These are phyloP conservation scores for Solenopsis invicta DNA, from an alignment of 1,140 invertebrate species.

Conservation along the genomic window DNA sequence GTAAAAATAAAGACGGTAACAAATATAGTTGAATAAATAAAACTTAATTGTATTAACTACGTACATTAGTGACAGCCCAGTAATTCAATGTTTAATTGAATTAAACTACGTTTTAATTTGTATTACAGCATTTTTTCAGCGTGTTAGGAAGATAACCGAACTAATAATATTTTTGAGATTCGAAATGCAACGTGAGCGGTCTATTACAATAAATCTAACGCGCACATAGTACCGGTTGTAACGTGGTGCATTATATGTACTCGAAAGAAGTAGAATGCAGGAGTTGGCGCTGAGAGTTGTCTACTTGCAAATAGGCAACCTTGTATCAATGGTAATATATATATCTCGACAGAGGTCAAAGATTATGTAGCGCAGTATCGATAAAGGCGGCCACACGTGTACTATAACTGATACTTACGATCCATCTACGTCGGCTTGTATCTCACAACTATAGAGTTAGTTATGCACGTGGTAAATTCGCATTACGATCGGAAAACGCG, in stretches of 20 bases:
- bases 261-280: constrained; percentile 36
- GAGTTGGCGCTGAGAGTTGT: constrained; percentile 40
- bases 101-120: too few relatives aligned
- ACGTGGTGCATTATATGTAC: neutral
- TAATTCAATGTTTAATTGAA: too few relatives aligned
- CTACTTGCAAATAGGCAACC: constrained; percentile 35
- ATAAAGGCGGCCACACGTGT: constrained; percentile 39
- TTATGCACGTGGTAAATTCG: neutral
- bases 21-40: too few relatives aligned
- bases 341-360: constrained; percentile 50
- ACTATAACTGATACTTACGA: constrained; percentile 42
- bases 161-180: neutral
- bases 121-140: too few relatives aligned
- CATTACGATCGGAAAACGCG: neutral
- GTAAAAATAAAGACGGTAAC: too few relatives aligned
- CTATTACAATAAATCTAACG: constrained; percentile 11
- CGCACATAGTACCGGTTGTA: constrained; percentile 7
- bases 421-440: neutral
- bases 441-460: constrained; percentile 4
- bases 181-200: neutral
- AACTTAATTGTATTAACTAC: too few relatives aligned
- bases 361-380: constrained; percentile 50
- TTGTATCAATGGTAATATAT: constrained; percentile 38
- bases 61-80: too few relatives aligned
- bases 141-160: neutral